Evolutionary conservation across 2,113 vertebrate genomes (phyloP), one percentile per base, ranked within the genome.

Genomic region (Gymnogyps californianus): DNA sequence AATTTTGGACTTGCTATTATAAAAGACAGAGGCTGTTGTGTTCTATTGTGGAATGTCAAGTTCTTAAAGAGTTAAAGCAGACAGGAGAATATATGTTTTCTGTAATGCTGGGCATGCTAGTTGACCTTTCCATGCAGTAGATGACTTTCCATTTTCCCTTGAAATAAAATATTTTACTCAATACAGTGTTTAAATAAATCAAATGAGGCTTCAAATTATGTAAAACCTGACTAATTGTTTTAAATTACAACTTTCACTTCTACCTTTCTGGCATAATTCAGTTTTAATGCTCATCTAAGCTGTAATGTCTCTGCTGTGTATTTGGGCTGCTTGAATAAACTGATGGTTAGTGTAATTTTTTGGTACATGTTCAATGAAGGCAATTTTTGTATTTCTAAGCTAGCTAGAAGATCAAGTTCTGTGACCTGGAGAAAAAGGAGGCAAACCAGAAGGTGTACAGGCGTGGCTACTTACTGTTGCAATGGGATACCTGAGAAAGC

Each of bases 201-300:
- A 83, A 89, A 91, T 65, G 36, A 92, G 38, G 47, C 61, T 89
- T 89, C 83, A 87, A 92, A 92, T 96, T 87, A 96, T 89, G 61
- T 89, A 95, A 95, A 96, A 91, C 44, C 36, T 38, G 65, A 72
- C 55, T 74, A 87, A 95, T 87, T 91, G 89, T 89, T 92, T 94
- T 4, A 82, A 67, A 92, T 94, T 72, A 59, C 57, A 91, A 14
- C 65, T 82, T 95, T 78, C 42, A 19, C 11, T 71, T 69, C 36
- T 87, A 59, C n/a, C 51, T 83, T 89, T 84, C 80, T 94, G 54
- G 62, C 69, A 29, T 95, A 85, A 94, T 79, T 92, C 64, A 84
- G 34, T 89, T 96, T 79, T 85, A 91, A 83, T 82, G 65, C 17
- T 94, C 22, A 38, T 65, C 52, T 91, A 61, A 79, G 74, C 72